Evolutionary conservation across 2,113 vertebrate species (phyloP), one percentile per base, ranked within the genome.

Genomic region (Andinoacara biseriatus): DNA sequence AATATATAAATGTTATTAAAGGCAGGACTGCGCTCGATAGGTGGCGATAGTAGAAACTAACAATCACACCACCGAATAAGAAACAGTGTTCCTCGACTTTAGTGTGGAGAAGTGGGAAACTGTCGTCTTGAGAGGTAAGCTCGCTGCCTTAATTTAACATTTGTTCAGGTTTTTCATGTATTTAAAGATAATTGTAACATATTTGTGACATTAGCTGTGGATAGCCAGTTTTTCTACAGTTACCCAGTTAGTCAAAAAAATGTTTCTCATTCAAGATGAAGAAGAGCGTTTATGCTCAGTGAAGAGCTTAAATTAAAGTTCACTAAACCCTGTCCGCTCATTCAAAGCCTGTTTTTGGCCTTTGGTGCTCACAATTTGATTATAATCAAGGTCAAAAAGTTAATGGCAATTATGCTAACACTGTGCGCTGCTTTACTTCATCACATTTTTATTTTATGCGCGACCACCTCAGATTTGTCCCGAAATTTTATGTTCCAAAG

Each of bases 61-160:
- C 6, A 43, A 11, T 9, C 2, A 40, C 35, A 75, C 61, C 74
- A 77, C 2, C 58, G 74, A 60, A 76, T 59, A 76, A 58, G 29
- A 58, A 49, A 69, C 17, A 11, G 29, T 54, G 67, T 72, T 26
- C 14, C 26, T 43, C 49, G 35, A 46, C 26, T 38, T 17, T 7
- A 18, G 40, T 43, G 43, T 38, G 13, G 5, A 57, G 76, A 74
- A 62, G 58, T 78, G 4, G 7, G 1, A 17, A 31, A 5, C 8
- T 26, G 15, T 10, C 17, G 10, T 35, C n/a, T 14, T 4, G 7
- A 17, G 58, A 74, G 76, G 90, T 82, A n/a, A 75, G 82, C n/a
- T 49, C n/a, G 6, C 10, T n/a, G 3, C 1, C 5, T 61, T 77
- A 3, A 20, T 54, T 35, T 2, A 11, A 17, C 9, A 2, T 58